phyloP scores from a whole-genome alignment of 2,113 vertebrate species.

The Australoheros scitulus region DNA sequence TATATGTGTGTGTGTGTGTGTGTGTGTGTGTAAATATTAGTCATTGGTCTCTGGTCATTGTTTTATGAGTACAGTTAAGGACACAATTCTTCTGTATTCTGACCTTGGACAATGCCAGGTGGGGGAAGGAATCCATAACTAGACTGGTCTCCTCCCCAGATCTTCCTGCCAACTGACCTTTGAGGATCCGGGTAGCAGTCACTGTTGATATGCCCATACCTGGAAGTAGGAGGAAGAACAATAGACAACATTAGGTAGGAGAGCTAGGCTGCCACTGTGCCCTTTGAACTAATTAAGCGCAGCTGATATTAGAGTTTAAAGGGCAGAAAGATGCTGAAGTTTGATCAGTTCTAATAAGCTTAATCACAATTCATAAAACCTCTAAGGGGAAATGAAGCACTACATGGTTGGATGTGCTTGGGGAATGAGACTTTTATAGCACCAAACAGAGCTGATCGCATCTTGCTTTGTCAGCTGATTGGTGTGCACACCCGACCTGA shows the following conservation, averaged over 20 bases:
- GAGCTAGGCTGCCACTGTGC: conserved; percentile 8
- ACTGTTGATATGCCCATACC: conserved; percentile 85
- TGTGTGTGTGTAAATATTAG: neutral
- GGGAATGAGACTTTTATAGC: too few species aligned
- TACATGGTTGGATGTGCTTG: too few species aligned
- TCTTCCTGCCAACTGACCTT: conserved; percentile 77
- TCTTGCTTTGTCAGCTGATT: too few species aligned
- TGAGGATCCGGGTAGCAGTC: conserved; percentile 82
- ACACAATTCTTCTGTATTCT: neutral
- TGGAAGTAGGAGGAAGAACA: conserved; percentile 55
- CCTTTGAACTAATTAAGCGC: neutral
- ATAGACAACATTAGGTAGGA: neutral
- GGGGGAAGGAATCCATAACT: conserved; percentile 83
- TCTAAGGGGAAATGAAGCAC: neutral
- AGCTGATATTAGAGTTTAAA: conserved; percentile 19
- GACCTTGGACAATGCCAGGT: conserved; percentile 84
- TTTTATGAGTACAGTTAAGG: neutral
- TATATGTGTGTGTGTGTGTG: too few species aligned
- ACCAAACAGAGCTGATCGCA: too few species aligned
- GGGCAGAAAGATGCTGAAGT: neutral
- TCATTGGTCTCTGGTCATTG: neutral
- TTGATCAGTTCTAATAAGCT: neutral
- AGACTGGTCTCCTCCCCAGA: conserved; percentile 80
- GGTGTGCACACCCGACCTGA: too few species aligned
- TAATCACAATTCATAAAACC: neutral